These are phyloP conservation scores for Lepidonotus clava DNA, from an alignment of 2,888 invertebrate genomes.

Conservation along the genomic window DNA sequence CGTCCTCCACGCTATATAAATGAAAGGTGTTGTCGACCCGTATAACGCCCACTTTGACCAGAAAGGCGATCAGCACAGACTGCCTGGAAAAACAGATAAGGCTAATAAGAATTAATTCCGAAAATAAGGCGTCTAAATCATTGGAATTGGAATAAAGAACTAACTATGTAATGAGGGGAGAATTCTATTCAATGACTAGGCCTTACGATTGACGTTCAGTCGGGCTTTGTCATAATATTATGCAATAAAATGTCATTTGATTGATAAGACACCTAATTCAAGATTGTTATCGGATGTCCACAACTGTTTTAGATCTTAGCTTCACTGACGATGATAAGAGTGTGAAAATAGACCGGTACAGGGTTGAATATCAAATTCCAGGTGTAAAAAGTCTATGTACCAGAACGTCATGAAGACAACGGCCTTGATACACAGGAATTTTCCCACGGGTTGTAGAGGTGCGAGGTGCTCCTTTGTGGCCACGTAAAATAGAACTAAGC, in stretches of 20 bases:
- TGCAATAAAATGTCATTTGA: no score
- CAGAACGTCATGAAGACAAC: constrained; percentile 99
- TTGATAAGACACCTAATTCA: no score
- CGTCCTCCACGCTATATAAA: constrained; percentile 86
- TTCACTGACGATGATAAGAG: no score
- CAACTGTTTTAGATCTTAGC: no score
- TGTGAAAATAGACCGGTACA: no score
- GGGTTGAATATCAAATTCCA: no score
- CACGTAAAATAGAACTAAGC: constrained; percentile 94
- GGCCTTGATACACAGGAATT: constrained; percentile 97
- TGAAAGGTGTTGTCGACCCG: constrained; percentile 86
- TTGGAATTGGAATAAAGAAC: not conserved
- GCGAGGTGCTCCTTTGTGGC: constrained; percentile 92
- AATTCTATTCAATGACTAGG: not conserved
- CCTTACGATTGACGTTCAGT: no score
- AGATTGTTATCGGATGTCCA: no score
- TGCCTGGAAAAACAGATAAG: constrained; percentile 85
- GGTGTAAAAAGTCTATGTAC: no score
- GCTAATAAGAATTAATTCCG: not conserved
- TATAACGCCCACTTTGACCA: constrained; percentile 91
- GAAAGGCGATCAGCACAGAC: constrained; percentile 92
- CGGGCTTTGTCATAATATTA: no score
- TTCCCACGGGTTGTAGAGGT: constrained; percentile 96
- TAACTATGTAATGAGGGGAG: not conserved
- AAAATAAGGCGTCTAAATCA: not conserved